phyloP scores from a whole-genome alignment of 2,113 vertebrate genomes.

The Casuarius casuarius region DNA sequence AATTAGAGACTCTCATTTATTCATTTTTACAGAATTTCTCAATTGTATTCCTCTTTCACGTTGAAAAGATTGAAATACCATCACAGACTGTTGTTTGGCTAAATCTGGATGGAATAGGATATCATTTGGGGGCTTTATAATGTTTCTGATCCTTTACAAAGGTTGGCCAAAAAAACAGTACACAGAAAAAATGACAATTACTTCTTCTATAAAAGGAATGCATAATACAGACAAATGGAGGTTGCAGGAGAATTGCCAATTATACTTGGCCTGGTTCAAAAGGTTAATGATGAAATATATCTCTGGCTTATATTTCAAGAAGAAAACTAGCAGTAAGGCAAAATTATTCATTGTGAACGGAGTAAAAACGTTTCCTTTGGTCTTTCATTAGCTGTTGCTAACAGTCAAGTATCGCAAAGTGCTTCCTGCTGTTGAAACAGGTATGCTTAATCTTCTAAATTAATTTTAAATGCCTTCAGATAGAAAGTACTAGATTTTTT shows the following conservation, averaged over 20 bases:
- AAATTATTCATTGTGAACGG: conserved; percentile 24
- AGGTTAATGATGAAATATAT: conserved; percentile 63
- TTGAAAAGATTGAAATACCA: neutral
- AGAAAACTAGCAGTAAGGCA: conserved; percentile 39
- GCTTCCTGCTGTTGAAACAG: conserved; percentile 23
- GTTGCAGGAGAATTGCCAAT: conserved; percentile 49
- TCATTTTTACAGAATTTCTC: neutral
- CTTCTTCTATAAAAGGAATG: conserved; percentile 43
- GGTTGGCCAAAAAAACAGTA: neutral
- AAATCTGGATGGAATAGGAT: neutral
- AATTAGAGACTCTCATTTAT: neutral
- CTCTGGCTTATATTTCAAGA: conserved; percentile 46
- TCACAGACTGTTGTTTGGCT: neutral
- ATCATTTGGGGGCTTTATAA: neutral
- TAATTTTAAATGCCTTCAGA: conserved; percentile 13
- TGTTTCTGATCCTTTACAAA: conserved; percentile 29
- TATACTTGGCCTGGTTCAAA: conserved; percentile 28
- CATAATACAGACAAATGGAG: conserved; percentile 52
- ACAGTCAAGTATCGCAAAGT: neutral
- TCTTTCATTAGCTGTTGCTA: neutral
- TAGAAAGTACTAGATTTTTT: neutral
- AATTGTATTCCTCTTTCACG: neutral
- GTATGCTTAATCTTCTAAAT: neutral
- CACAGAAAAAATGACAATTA: conserved; percentile 41
- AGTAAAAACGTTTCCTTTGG: conserved; percentile 33